Evolutionary conservation across 2,797 vertebrate genomes (phyloP), one percentile per base, ranked within the genome.

Genomic region (Trematomus bernacchii): DNA sequence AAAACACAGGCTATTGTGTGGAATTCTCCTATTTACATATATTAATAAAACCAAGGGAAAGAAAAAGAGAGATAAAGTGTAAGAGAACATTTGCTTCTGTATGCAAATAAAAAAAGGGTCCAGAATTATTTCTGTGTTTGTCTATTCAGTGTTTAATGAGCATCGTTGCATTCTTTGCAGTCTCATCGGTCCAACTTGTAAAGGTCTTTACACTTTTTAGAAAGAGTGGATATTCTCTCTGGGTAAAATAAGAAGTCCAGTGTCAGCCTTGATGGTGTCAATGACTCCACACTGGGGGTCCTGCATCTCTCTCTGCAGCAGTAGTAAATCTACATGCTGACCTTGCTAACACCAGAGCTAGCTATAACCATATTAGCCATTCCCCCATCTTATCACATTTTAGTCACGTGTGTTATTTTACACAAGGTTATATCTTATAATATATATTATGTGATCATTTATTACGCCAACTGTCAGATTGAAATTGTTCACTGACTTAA

Each of bases 101-200:
- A 37, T 77, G 71, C 18, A 82, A 52, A 65, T 13, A 7, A 37
- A 37, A 33, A 42, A 57, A 44, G 0, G 33, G 30, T 55, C 30
- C 11, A 16, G 50, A 15, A 71, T 15, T n/a, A 37, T 27, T n/a
- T 37, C 15, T 21, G 10, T 53, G 63, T 53, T 43, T 48, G 60
- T 47, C 60, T 43, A 43, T 54, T 60, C 54, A 27, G 57, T 76
- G 21, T 58, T 72, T 63, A 59, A 57, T 54, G 65, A 60, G 47
- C 60, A 19, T 3, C 3, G 0, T n/a, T 7, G 7, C 58, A 16
- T 27, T 67, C 27, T 43, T n/a, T 37, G 18, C 21, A 30, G 61
- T 19, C 47, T 47, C 50, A 18, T 54, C 15, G 44, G 50, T 37
- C 11, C 42, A 43, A 43, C 46, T 52, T 50, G 51, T 19, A 10